Conservation (phyloP, 2,797 vertebrate species). For the Falco biarmicus region DNA sequence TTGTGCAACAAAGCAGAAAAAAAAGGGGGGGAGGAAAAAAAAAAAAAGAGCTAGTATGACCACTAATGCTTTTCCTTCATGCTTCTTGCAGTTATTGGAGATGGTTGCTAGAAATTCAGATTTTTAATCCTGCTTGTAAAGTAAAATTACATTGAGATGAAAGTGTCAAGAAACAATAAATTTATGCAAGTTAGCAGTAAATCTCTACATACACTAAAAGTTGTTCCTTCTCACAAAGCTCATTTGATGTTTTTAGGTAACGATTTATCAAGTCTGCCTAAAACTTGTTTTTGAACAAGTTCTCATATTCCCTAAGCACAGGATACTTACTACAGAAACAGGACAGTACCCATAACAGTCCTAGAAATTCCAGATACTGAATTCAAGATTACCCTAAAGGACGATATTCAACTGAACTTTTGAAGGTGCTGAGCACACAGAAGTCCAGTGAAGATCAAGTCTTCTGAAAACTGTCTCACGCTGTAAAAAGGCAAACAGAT, state of each 20-base stretch:
- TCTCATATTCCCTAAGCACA: neutral
- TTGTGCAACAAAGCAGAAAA: fast-evolving
- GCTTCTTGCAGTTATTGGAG: neutral
- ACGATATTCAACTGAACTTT: neutral
- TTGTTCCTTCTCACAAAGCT: neutral
- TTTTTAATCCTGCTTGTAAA: neutral
- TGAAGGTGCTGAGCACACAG: neutral
- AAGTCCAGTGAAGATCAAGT: neutral
- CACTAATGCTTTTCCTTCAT: neutral
- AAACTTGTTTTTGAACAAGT: neutral
- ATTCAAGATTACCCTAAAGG: neutral
- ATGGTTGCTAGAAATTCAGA: neutral
- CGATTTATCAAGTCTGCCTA: neutral
- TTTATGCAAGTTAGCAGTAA: neutral
- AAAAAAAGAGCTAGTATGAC: neutral
- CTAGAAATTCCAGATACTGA: neutral
- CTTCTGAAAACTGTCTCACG: neutral
- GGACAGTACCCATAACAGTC: neutral
- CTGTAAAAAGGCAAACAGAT: neutral
- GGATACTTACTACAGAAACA: neutral
- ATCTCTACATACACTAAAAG: neutral
- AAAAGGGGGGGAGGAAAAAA: fast-evolving
- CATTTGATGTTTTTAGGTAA: neutral
- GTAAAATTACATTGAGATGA: neutral
- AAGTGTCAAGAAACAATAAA: neutral